Base-by-base conservation (phyloP, 2,797 vertebrate species). In the Pipistrellus pygmaeus region DNA sequence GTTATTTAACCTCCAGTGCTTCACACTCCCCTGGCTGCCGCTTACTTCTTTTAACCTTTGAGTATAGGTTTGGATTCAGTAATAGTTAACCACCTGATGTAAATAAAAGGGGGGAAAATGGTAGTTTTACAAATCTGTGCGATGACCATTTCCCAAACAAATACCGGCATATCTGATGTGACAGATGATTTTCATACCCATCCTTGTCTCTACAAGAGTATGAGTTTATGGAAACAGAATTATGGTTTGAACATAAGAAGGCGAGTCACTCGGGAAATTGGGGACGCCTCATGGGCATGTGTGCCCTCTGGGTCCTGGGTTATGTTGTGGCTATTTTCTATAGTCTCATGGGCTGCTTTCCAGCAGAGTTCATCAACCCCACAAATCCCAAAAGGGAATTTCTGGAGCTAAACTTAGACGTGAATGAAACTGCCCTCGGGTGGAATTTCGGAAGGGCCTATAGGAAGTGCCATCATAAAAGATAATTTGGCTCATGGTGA, bases 41-140 rank as follows among this genome's bases (percentile, higher is more conserved):
- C 60, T 89, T 85, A 77, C 69, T 93, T 66, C 72, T 76, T 85
- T 95, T 60, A 46, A 15, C 88, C 41, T 76, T 2, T 78, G 44
- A 91, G 77, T 82, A 25, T 15, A 62, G 6, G 85, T 23, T 8
- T 73, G 25, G 41, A 41, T 76, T 77, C 38, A 21, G 41, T 57
- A 88, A 68, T 68, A 30, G 44, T 62, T 88, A 76, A 44, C 32
- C 73, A 53, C 41, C 18, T 71, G 13, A 55, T 83, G 92, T 66
- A 77, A 21, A 88, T 66, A 82, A 72, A 93, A 83, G 51, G 38
- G 73, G 2, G 11, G 46, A 35, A 55, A 18, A 27, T 14, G 18
- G 25, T 15, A 48, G 8, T 69, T 76, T 71, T 83, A 48, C 9
- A 83, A 85, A 96, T 88, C 30, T 6, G 9, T 60, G 30, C 23